phyloP scores from a whole-genome alignment of 2,888 invertebrate genomes.

The Gnatocerus cornutus region DNA sequence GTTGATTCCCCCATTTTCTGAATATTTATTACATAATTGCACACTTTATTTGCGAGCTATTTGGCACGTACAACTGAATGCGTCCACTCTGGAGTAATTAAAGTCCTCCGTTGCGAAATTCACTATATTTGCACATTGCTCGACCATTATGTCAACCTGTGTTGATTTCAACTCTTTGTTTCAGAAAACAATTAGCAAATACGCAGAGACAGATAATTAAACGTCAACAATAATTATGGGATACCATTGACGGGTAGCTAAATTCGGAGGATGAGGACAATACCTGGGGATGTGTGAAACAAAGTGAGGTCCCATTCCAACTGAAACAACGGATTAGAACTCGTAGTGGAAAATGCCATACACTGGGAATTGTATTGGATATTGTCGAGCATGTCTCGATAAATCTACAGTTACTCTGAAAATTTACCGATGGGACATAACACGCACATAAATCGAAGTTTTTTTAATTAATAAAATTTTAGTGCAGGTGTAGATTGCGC shows the following conservation, averaged over 20 bases:
- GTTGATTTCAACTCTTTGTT: constrained; percentile 49
- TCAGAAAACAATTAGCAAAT: constrained; percentile 46
- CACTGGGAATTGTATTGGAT: constrained; percentile 4
- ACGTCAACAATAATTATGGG: constrained; percentile 41
- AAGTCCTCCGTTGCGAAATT: constrained; percentile 31
- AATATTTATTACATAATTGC: constrained; percentile 19
- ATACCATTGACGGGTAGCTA: constrained; percentile 24
- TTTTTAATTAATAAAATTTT: neutral
- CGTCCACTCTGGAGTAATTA: constrained; percentile 32
- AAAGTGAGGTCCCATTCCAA: constrained; percentile 7
- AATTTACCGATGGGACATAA: neutral
- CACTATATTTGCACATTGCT: constrained; percentile 28
- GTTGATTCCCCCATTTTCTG: constrained; percentile 1
- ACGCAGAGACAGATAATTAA: constrained; percentile 44
- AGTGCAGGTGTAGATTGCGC: neutral
- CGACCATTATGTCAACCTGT: constrained; percentile 41
- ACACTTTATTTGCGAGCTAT: constrained; percentile 16
- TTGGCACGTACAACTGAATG: neutral
- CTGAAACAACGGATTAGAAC: constrained; percentile 9
- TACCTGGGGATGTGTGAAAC: constrained; percentile 23
- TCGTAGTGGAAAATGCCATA: constrained; percentile 9
- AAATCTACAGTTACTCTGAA: neutral
- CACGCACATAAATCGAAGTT: too few species aligned
- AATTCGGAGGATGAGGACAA: constrained; percentile 27
- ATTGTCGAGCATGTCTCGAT: neutral